Evolutionary conservation across 2,113 vertebrate genomes (phyloP).

Genomic region (Toxostoma redivivum): DNA sequence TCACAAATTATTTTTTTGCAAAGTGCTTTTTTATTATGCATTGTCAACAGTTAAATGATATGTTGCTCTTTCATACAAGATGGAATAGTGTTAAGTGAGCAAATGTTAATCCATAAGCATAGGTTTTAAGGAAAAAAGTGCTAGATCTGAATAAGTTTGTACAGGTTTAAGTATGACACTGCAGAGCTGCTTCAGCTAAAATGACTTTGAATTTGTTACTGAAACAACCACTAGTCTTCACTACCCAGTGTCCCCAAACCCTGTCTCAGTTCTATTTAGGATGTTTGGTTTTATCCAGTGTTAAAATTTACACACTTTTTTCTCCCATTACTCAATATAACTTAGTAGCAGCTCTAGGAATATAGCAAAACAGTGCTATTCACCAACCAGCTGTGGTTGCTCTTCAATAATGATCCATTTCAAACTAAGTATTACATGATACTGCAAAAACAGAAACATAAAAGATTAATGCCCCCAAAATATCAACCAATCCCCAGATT

Average conservation of each 20-base stretch:
- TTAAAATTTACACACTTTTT: neutral
- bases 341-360: neutral
- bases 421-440: neutral
- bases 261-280: neutral
- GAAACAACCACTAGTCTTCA: neutral
- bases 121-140: neutral
- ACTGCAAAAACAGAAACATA: neutral
- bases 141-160: neutral
- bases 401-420: neutral
- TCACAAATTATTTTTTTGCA: slow-evolving; percentile 10
- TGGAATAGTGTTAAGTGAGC: neutral
- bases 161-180: neutral
- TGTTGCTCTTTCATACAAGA: slow-evolving; percentile 33
- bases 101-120: slow-evolving; percentile 31
- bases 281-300: neutral
- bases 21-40: slow-evolving; percentile 62
- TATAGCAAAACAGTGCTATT: neutral
- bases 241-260: neutral
- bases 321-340: neutral
- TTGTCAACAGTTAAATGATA: slow-evolving; percentile 39
- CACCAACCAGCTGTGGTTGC: neutral
- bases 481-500: neutral
- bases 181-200: neutral
- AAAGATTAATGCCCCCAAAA: neutral
- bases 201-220: neutral